Conservation (phyloP, 2,797 vertebrate genomes). For the Strix occidentalis region DNA sequence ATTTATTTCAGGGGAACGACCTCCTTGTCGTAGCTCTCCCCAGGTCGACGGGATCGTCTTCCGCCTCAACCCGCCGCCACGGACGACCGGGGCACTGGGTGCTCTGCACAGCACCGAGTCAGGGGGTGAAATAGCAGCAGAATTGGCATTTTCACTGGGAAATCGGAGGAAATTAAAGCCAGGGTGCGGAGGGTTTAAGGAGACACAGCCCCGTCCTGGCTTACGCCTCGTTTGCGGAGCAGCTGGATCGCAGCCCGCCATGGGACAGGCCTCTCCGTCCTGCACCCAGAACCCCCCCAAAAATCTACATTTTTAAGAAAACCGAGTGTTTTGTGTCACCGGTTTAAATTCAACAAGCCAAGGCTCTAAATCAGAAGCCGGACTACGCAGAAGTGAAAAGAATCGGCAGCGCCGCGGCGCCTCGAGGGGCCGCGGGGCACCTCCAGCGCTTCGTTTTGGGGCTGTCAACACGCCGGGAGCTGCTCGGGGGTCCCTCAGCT, state of each 20-base stretch:
- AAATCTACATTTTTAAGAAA: background rate
- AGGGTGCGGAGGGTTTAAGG: background rate
- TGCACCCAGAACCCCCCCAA: background rate
- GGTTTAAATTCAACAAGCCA: background rate
- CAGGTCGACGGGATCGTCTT: background rate
- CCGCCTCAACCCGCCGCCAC: background rate
- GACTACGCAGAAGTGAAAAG: rapidly evolving
- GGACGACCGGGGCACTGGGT: too few species aligned
- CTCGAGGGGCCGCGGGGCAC: background rate
- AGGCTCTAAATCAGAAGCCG: too few species aligned
- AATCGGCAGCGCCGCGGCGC: background rate
- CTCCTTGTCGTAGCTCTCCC: background rate
- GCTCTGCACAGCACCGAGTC: background rate
- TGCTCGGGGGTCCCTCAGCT: background rate
- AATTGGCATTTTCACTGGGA: background rate
- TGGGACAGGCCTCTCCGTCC: background rate
- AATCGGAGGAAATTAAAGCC: rapidly evolving
- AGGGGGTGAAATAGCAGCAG: background rate
- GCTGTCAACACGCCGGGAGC: background rate
- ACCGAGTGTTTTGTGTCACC: rapidly evolving
- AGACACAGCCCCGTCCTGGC: background rate
- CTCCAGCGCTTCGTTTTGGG: background rate
- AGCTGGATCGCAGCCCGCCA: rapidly evolving
- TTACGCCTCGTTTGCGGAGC: background rate
- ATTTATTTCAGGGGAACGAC: background rate